Evolutionary conservation across 2,797 vertebrate species (phyloP), one percentile per base, ranked within the genome.

Genomic region (Peromyscus melanophrys): DNA sequence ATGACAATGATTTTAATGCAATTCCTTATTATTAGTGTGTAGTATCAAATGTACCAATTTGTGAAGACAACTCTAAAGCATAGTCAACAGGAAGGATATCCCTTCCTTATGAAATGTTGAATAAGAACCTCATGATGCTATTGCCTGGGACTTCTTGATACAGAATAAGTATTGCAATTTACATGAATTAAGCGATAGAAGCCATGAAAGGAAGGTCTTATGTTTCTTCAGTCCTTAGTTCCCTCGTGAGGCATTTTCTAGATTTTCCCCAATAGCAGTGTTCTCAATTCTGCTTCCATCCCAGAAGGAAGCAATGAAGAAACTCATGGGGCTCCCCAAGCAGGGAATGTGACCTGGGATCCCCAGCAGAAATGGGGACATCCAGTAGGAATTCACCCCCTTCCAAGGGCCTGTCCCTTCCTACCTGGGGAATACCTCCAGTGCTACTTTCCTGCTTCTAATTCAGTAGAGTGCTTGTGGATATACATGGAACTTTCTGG

Each of bases 351-450:
- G 90, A 93, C 46, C 80, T 43, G 71, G 93, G 95, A 92, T 96
- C 95, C 92, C 92, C 95, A 86, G 69, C n/a, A 95, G 89, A 97
- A 95, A 92, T 96, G 91, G 96, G 97, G 97, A 98, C 96, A 96
- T 96, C 94, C 91, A 97, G 55, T 96, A 81, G 93, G 92, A 96
- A 97, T 97, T 97, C 78, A 97, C 95, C 76, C 31, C 49, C 73
- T 96, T 94, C 92, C 43, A 96, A 95, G 95, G 94, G 97, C 89
- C 25, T 97, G 37, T 94, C 95, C 98, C 92, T 97, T 83, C 81
- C 89, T 81, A 96, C 92, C 90, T 97, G 98, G 98, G 97, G 80
- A 98, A 97, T 96, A 85, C 98, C 98, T 97, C 83, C 31, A 81
- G 71, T 80, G 17, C 37, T 84, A 82, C 23, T 89, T 10, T 95